Conservation (phyloP, 2,113 vertebrate genomes). For the Crocuta crocuta region DNA sequence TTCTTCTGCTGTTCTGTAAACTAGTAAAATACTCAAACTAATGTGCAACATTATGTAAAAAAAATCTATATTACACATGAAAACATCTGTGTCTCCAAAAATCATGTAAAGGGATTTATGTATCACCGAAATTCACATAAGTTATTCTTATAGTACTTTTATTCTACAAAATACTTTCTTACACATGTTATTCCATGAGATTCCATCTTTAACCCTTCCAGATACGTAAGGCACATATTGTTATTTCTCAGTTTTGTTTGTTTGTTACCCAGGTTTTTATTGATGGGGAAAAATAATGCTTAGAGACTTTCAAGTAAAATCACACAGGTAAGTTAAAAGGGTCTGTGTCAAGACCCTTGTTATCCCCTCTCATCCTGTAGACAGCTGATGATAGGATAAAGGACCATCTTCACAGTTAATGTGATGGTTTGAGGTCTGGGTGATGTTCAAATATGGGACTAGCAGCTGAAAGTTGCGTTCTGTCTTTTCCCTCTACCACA, state of each 20-base stretch:
- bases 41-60: neutral
- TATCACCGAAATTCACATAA: neutral
- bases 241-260: neutral
- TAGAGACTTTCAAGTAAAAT: conserved; percentile 17
- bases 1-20: neutral
- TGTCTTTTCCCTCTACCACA: neutral
- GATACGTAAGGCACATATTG: neutral
- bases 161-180: neutral
- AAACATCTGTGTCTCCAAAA: neutral
- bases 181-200: neutral
- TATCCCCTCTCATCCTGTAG: neutral
- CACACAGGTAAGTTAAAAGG: neutral
- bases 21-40: conserved; percentile 6
- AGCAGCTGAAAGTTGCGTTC: neutral
- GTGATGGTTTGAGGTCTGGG: neutral
- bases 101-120: conserved; percentile 7
- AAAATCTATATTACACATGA: neutral
- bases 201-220: neutral
- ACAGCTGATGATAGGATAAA: neutral
- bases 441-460: neutral
- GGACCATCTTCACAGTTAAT: neutral
- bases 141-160: neutral
- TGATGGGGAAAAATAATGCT: neutral
- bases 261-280: neutral
- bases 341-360: no score